A percentile compares a stretch with the other conserved stretches of the same genome.
These are phyloP conservation scores for Timema podura DNA, from an alignment of 2,888 invertebrate genomes.

Conservation along the genomic window DNA sequence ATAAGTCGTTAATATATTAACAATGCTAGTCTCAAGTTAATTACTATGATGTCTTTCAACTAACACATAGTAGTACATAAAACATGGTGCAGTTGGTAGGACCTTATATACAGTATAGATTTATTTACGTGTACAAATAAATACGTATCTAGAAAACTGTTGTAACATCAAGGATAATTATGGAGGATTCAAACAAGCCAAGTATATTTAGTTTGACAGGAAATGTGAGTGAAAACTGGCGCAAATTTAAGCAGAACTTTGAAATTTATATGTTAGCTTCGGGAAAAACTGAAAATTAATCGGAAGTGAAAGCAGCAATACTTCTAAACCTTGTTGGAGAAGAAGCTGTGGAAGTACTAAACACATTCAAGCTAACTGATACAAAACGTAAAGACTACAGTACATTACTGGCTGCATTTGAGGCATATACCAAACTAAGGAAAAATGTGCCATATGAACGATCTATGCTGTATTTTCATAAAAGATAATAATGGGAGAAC, in stretches of 20 bases:
- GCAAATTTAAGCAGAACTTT: slow-evolving; percentile 2
- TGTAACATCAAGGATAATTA: not conserved
- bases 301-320: slow-evolving; percentile 5
- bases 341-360: not conserved
- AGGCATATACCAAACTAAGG: slow-evolving; percentile 1
- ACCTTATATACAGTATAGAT: no score
- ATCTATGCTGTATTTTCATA: not conserved
- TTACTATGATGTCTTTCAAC: no score
- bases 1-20: no score
- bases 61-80: no score
- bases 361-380: not conserved
- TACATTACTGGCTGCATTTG: not conserved
- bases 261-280: slow-evolving; percentile 1
- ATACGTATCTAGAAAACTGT: no score
- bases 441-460: slow-evolving; percentile 6
- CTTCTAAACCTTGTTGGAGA: not conserved
- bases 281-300: not conserved
- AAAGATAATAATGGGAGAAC: not conserved
- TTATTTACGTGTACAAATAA: no score
- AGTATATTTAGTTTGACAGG: not conserved
- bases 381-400: not conserved
- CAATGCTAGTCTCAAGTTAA: no score
- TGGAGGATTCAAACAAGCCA: not conserved
- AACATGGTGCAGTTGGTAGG: no score
- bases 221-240: not conserved